Conservation (phyloP, 2,113 vertebrate genomes). For the Coptodon bakossiorum region DNA sequence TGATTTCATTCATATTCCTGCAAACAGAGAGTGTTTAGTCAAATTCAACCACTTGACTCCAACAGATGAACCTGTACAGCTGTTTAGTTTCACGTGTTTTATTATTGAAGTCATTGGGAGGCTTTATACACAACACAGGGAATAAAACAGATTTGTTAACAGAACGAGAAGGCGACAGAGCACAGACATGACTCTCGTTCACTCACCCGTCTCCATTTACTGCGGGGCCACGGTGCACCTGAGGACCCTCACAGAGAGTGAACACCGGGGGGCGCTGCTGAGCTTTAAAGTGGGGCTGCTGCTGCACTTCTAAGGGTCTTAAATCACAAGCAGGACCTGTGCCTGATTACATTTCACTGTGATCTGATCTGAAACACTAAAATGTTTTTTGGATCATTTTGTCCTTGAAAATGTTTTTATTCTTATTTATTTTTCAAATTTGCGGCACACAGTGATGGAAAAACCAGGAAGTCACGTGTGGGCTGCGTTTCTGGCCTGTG, state of each 20-base stretch:
- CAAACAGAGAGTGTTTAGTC: background rate
- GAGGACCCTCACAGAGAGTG: background rate
- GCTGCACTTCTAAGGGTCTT: background rate
- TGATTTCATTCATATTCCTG: background rate
- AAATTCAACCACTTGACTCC: background rate
- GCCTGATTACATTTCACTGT: background rate
- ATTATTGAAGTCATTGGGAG: background rate
- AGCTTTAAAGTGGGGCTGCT: background rate
- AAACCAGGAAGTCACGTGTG: background rate
- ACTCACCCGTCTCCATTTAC: background rate
- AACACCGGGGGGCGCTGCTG: background rate
- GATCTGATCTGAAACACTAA: background rate
- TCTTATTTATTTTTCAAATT: background rate
- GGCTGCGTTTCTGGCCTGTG: background rate
- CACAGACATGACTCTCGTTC: background rate
- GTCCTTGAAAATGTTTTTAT: background rate
- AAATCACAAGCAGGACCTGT: background rate
- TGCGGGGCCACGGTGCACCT: background rate
- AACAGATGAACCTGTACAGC: background rate
- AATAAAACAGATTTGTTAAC: background rate
- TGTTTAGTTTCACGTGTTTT: background rate
- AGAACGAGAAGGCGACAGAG: background rate
- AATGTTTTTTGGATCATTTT: background rate
- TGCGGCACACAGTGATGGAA: background rate
- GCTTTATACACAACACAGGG: background rate